These are phyloP conservation scores for Mesochorus sp. DNA, from an alignment of 2,888 invertebrate species.

Conservation along the genomic window DNA sequence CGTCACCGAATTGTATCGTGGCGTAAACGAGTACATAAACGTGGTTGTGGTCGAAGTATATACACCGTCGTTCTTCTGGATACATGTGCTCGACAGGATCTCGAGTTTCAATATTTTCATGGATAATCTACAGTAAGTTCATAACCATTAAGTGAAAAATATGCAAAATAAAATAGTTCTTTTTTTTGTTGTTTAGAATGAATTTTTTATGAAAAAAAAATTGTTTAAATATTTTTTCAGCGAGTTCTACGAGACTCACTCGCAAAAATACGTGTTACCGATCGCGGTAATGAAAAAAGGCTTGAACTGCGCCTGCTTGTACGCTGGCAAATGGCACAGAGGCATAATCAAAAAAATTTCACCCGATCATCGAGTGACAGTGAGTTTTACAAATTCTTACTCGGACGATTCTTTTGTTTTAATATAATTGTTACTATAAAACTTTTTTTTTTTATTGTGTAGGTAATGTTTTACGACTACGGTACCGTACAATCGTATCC, in stretches of 20 bases:
- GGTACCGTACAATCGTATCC: constrained; percentile 75
- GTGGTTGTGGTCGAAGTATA: constrained; percentile 75
- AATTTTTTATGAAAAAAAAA: background rate
- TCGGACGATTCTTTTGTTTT: background rate
- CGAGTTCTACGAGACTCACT: constrained; percentile 66
- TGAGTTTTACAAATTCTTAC: constrained; percentile 63
- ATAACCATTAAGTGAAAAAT: background rate
- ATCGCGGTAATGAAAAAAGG: constrained; percentile 72
- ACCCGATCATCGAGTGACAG: constrained; percentile 72
- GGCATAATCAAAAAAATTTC: constrained; percentile 73
- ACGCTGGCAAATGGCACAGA: constrained; percentile 75
- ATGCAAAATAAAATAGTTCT: background rate
- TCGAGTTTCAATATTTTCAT: constrained; percentile 69
- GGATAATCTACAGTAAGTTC: constrained; percentile 71
- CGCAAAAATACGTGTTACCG: constrained; percentile 69
- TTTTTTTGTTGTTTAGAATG: constrained; percentile 15
- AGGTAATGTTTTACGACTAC: constrained; percentile 79
- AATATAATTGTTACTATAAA: background rate
- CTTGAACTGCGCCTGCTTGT: constrained; percentile 76
- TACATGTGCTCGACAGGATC: constrained; percentile 69
- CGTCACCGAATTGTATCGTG: constrained; percentile 63
- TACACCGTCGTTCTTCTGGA: constrained; percentile 78
- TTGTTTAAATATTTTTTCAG: constrained; percentile 64
- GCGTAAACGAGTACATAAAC: constrained; percentile 62
- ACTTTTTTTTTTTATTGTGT: constrained; percentile 43